Percentiles rank a stretch among this genome's conserved stretches.
Conservation (phyloP, 2,113 vertebrate species). For the Tachysurus vachellii region DNA sequence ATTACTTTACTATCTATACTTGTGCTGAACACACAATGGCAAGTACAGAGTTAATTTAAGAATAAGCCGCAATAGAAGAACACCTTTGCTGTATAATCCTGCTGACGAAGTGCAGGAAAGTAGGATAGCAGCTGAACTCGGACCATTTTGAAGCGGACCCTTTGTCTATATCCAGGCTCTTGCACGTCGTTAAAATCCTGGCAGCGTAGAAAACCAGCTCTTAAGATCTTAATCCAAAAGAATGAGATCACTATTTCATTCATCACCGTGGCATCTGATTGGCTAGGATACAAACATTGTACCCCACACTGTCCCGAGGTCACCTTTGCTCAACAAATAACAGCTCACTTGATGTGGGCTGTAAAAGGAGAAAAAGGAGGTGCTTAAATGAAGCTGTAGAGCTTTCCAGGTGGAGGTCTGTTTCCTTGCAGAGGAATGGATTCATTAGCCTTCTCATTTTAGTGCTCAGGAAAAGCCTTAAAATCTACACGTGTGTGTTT, state of each 20-base stretch:
- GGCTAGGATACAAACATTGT: conserved; percentile 26
- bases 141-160: conserved; percentile 7
- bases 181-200: conserved; percentile 40
- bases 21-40: background rate
- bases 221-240: conserved; percentile 39
- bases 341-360: background rate
- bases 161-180: conserved; percentile 18
- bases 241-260: conserved; percentile 48
- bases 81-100: conserved; percentile 2
- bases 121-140: background rate
- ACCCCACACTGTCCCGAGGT: background rate
- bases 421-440: background rate
- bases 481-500: background rate
- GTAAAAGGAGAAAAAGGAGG: background rate
- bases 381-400: background rate
- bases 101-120: conserved; percentile 17
- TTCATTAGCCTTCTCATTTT: background rate
- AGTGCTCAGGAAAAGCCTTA: background rate
- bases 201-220: conserved; percentile 26
- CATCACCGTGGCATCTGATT: conserved; percentile 45
- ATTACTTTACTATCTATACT: background rate
- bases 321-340: conserved; percentile 25
- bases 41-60: background rate
- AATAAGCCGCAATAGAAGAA: background rate
- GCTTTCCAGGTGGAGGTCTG: background rate